Conservation (phyloP, 2,888 invertebrate genomes). For the Parnassius orleans region DNA sequence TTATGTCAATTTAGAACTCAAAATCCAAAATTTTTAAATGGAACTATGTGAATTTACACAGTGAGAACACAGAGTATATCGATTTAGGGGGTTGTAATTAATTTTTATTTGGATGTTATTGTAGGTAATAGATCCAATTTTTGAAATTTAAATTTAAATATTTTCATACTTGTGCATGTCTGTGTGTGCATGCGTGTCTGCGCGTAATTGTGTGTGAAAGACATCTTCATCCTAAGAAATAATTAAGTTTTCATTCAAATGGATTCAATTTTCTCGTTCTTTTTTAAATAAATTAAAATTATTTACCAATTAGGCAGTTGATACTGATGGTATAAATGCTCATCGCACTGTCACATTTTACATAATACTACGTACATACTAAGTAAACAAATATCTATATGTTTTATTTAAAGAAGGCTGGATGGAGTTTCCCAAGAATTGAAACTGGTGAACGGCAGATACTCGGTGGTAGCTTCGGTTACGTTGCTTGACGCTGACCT, state of each 20-base stretch:
- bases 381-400: background rate
- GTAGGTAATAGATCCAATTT: background rate
- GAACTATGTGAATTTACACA: too few relatives aligned
- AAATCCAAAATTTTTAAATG: too few relatives aligned
- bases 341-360: too few relatives aligned
- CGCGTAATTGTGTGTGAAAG: background rate
- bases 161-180: background rate
- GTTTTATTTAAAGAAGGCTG: constrained; percentile 49
- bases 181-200: background rate
- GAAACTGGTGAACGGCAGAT: constrained; percentile 69
- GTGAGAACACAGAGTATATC: too few relatives aligned
- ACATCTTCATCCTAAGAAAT: background rate
- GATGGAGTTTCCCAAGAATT: constrained; percentile 62
- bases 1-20: too few relatives aligned
- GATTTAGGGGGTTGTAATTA: background rate
- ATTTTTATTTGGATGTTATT: background rate
- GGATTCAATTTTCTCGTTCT: too few relatives aligned
- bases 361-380: too few relatives aligned
- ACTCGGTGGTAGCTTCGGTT: constrained; percentile 78
- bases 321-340: too few relatives aligned
- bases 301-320: too few relatives aligned
- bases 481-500: constrained; percentile 76
- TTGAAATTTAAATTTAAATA: too few relatives aligned
- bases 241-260: too few relatives aligned
- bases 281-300: too few relatives aligned